Evolutionary conservation across 2,113 vertebrate genomes (phyloP).

Genomic region (Oenanthe melanoleuca): DNA sequence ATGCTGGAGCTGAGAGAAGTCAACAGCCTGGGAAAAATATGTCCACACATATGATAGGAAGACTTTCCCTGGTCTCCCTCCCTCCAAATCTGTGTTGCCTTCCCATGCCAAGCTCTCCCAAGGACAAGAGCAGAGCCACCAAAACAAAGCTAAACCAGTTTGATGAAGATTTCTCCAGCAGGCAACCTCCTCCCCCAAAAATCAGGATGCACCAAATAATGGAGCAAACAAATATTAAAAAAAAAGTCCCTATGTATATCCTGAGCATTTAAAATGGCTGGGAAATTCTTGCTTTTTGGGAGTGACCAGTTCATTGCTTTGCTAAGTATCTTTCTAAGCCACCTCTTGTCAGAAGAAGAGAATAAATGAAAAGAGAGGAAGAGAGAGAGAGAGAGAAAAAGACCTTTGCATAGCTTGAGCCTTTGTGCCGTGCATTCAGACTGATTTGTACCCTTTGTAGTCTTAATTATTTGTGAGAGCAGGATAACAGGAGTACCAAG

Average conservation of each 20-base stretch:
- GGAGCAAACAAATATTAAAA: not conserved
- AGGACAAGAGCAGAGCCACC: not conserved
- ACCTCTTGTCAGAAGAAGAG: conserved; percentile 77
- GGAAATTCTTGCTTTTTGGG: conserved; percentile 62
- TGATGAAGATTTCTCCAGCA: not conserved
- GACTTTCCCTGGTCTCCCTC: not conserved
- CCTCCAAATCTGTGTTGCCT: not conserved
- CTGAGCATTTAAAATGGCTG: conserved; percentile 16
- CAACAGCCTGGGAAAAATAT: too few relatives aligned
- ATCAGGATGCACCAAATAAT: not conserved
- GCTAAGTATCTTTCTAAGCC: conserved; percentile 75
- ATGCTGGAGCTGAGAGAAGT: too few relatives aligned
- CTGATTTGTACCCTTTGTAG: conserved; percentile 99
- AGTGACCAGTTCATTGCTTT: conserved; percentile 62
- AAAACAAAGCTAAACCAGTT: not conserved
- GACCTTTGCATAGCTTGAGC: conserved; percentile 83
- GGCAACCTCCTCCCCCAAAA: not conserved
- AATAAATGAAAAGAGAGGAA: conserved; percentile 75
- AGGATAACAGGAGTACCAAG: conserved; percentile 99
- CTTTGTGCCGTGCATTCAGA: conserved; percentile 98
- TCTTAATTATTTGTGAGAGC: conserved; percentile 99
- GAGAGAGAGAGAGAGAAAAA: conserved; percentile 76
- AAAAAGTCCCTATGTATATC: not conserved
- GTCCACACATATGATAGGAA: too few relatives aligned
- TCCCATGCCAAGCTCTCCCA: not conserved